A percentile compares a stretch with the other conserved stretches of the same genome.
Evolutionary conservation across 2,797 vertebrate species (phyloP).

Genomic region (Gymnopithys bicolor): DNA sequence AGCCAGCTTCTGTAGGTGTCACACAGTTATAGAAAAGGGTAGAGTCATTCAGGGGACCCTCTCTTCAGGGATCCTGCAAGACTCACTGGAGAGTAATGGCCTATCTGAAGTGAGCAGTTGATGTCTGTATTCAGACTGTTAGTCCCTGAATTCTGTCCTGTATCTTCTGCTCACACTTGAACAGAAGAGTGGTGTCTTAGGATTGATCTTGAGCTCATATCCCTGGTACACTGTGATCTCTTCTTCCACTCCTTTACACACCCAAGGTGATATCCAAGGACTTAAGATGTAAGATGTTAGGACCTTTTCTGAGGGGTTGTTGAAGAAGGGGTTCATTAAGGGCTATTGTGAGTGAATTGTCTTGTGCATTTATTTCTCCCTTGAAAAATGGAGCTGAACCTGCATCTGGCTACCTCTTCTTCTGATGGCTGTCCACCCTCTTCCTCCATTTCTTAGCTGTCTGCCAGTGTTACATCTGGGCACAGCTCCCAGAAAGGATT

Average conservation of each 20-base stretch:
- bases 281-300: neutral
- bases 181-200: neutral
- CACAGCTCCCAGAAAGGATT: neutral
- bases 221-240: neutral
- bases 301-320: neutral
- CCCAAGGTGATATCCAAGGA: neutral
- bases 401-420: neutral
- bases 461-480: neutral
- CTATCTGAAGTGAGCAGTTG: neutral
- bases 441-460: neutral
- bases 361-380: neutral
- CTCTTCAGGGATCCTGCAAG: neutral
- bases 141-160: neutral
- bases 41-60: neutral
- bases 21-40: neutral
- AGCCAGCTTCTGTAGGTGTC: neutral
- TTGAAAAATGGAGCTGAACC: neutral
- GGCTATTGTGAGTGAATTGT: neutral
- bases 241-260: neutral
- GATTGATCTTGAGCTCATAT: neutral
- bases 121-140: rapidly evolving
- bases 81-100: neutral
- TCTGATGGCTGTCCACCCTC: neutral
- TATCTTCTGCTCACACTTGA: neutral
- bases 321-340: neutral